phyloP scores from a whole-genome alignment of 2,797 vertebrate species.

The Poeciliopsis presidionis region DNA sequence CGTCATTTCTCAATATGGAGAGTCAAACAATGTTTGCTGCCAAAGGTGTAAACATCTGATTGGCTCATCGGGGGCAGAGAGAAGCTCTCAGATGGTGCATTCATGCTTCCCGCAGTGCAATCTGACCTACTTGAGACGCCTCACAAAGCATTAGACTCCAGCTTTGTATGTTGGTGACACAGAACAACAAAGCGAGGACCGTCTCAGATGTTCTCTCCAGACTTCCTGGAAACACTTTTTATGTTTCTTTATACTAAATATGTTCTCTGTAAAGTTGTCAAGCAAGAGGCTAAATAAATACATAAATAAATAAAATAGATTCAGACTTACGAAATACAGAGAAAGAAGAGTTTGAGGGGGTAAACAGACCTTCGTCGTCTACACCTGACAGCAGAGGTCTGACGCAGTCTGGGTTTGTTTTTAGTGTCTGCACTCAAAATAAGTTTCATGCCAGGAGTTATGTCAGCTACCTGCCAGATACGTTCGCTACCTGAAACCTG shows the following conservation, averaged over 20 bases:
- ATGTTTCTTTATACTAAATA: background rate
- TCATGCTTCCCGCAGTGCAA: background rate
- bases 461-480: background rate
- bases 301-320: background rate
- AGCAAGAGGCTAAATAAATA: background rate
- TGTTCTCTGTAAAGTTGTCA: background rate
- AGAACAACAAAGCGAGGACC: background rate
- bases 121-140: background rate
- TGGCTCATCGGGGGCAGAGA: background rate
- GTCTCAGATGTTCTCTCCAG: background rate
- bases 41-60: background rate
- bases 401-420: background rate
- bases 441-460: background rate
- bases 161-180: background rate
- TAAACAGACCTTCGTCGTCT: background rate
- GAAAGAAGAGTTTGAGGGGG: background rate
- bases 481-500: background rate
- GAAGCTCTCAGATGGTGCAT: background rate
- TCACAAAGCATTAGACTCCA: background rate
- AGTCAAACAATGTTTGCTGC: background rate
- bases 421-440: background rate
- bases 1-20: background rate
- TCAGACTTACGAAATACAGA: background rate
- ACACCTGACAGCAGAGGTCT: background rate
- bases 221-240: background rate